A percentile compares a stretch with the other conserved stretches of the same genome.
These are phyloP conservation scores for Norana najaformis DNA, from an alignment of 2,888 invertebrate genomes.

Conservation along the genomic window DNA sequence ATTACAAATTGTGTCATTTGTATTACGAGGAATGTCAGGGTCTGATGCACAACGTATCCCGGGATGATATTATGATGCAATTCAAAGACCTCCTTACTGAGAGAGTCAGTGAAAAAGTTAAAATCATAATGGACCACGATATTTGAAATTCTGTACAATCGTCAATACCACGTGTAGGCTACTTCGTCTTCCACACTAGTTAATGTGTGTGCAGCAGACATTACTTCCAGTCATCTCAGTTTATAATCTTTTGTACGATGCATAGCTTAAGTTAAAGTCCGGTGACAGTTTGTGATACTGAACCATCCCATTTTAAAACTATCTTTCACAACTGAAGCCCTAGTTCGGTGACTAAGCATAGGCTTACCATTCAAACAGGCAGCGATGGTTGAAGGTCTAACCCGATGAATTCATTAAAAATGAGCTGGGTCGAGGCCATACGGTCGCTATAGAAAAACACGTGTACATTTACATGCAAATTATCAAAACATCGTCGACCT, in stretches of 20 bases:
- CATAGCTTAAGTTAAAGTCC: background rate
- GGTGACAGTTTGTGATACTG: background rate
- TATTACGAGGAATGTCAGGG: constrained; percentile 20
- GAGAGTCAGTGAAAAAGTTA: background rate
- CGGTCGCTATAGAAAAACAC: too few relatives aligned
- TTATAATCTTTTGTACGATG: background rate
- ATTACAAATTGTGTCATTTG: constrained; percentile 40
- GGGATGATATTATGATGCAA: constrained; percentile 26
- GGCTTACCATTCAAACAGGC: too few relatives aligned
- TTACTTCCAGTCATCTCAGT: too few relatives aligned
- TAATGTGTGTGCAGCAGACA: too few relatives aligned
- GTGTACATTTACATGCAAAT: too few relatives aligned
- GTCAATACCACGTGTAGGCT: background rate
- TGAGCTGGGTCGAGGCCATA: too few relatives aligned
- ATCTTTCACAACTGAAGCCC: background rate
- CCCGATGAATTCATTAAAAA: too few relatives aligned
- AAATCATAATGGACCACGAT: background rate
- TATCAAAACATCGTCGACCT: background rate
- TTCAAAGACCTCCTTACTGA: constrained; percentile 10
- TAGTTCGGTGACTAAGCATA: background rate
- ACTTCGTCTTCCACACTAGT: too few relatives aligned
- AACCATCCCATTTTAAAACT: background rate
- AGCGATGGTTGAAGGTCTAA: too few relatives aligned
- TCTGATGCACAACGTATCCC: background rate
- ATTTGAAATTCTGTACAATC: background rate